Conservation (phyloP, 2,888 invertebrate species). For the Himalopsyche tibetana region DNA sequence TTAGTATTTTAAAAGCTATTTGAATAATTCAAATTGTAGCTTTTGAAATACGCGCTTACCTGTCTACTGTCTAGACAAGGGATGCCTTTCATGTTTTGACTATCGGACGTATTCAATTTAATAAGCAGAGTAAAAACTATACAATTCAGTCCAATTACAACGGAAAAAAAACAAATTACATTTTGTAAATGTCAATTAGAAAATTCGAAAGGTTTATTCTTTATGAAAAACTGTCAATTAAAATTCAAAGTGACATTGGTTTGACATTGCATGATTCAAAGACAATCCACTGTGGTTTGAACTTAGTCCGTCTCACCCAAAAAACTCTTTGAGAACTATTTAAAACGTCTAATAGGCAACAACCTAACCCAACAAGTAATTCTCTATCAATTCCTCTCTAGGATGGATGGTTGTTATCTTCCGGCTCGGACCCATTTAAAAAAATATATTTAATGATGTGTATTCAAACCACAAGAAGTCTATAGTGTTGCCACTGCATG, state of each 20-base stretch:
- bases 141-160: neutral
- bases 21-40: conserved; percentile 24
- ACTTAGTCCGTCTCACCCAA: no score
- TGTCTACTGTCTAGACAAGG: conserved; percentile 21
- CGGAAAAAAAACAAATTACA: conserved; percentile 11
- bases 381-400: no score
- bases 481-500: no score
- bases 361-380: no score
- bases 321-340: no score
- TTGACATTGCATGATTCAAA: conserved; percentile 5
- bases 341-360: no score
- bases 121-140: neutral
- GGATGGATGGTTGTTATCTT: no score
- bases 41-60: neutral
- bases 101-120: conserved; percentile 12
- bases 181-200: conserved; percentile 4
- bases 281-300: neutral
- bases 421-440: no score
- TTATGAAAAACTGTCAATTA: conserved; percentile 25
- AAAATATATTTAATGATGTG: no score
- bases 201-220: conserved; percentile 2
- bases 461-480: no score
- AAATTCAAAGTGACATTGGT: neutral
- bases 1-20: neutral
- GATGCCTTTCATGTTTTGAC: neutral